Evolutionary conservation across 2,113 vertebrate genomes (phyloP).

Genomic region (Peromyscus polionotus): DNA sequence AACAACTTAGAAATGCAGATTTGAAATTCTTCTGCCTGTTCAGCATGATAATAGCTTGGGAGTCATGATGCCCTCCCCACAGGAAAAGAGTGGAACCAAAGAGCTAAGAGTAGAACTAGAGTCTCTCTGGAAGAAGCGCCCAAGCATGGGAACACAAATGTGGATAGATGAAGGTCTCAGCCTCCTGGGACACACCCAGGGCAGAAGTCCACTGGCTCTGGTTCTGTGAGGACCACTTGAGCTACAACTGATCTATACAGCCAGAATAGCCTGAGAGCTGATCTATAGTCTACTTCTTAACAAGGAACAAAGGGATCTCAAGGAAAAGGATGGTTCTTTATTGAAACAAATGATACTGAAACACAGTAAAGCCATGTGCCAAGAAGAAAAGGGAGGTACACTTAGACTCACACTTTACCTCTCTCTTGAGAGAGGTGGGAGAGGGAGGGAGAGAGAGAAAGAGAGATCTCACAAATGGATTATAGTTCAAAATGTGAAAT

Average conservation of each 20-base stretch:
- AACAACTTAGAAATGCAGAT: not conserved
- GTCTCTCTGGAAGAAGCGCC: not conserved
- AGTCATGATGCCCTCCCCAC: not conserved
- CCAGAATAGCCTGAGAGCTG: not conserved
- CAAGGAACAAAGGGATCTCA: not conserved
- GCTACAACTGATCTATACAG: not conserved
- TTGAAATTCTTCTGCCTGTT: not conserved
- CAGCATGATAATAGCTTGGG: not conserved
- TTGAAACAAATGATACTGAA: not conserved
- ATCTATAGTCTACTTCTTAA: not conserved
- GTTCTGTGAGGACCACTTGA: not conserved
- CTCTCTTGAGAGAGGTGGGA: not conserved
- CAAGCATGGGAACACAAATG: not conserved
- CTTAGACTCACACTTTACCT: not conserved
- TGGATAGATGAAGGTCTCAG: not conserved
- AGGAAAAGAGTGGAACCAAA: not conserved
- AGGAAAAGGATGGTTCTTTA: not conserved
- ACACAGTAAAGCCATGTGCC: not conserved
- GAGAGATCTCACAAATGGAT: not conserved
- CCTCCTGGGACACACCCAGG: not conserved
- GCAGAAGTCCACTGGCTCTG: not conserved
- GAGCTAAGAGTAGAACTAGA: not conserved
- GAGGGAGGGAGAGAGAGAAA: not conserved
- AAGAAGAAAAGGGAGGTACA: not conserved
- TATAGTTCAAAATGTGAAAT: not conserved